These are phyloP conservation scores for Callionymus lyra DNA, from an alignment of 2,113 vertebrate species.

Conservation along the genomic window DNA sequence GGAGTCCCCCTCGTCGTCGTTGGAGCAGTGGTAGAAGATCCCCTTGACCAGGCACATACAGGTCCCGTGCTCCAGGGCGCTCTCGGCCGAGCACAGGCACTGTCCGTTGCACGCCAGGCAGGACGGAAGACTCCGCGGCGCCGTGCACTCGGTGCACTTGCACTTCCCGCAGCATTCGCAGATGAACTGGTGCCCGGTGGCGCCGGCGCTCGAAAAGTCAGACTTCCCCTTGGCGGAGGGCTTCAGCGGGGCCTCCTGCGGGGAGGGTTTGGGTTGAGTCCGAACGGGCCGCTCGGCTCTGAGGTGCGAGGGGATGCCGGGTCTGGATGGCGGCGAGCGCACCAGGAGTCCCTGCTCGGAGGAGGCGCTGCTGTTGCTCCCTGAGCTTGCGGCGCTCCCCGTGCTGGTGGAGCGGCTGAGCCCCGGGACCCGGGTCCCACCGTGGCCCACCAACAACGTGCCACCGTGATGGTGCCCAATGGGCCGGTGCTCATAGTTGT, in stretches of 20 bases:
- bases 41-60: constrained; percentile 97
- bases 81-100: constrained; percentile 90
- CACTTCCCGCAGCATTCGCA: constrained; percentile 92
- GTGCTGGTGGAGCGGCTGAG: constrained; percentile 90
- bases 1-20: constrained; percentile 88
- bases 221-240: constrained; percentile 68
- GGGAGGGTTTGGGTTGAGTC: constrained; percentile 80
- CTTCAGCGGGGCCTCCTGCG: constrained; percentile 42
- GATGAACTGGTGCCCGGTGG: constrained; percentile 81
- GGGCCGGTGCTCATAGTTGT: constrained; percentile 78
- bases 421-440: constrained; percentile 62
- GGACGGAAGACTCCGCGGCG: constrained; percentile 82
- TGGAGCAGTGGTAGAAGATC: constrained; percentile 96
- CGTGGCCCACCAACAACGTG: constrained; percentile 37
- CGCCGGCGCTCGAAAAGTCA: constrained; percentile 50
- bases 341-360: constrained; percentile 86
- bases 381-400: constrained; percentile 87
- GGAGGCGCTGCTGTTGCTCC: constrained; percentile 86
- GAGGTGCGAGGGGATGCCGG: constrained; percentile 46
- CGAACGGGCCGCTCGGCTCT: constrained; percentile 70
- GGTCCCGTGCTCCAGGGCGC: constrained; percentile 88
- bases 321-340: constrained; percentile 70
- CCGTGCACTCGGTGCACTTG: constrained; percentile 89
- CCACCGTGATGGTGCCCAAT: constrained; percentile 41
- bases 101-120: constrained; percentile 87